Conservation (phyloP, 2,113 vertebrate genomes). For the Fregata magnificens region DNA sequence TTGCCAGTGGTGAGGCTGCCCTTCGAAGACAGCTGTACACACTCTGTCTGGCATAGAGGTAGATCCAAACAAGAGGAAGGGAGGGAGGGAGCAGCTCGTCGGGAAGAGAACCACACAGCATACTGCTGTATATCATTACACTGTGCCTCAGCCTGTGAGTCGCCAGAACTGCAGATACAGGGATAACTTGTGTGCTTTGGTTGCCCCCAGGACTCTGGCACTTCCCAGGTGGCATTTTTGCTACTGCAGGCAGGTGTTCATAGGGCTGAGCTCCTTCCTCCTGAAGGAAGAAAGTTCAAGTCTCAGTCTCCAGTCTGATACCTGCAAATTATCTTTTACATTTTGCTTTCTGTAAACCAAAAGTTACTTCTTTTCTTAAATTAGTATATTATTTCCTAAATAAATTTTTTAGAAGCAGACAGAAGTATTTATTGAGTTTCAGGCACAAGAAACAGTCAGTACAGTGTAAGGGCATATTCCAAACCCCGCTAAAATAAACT, state of each 20-base stretch:
- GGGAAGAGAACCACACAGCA: neutral
- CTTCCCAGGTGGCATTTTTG: neutral
- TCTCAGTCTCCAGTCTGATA: neutral
- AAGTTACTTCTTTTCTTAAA: neutral
- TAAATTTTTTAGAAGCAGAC: neutral
- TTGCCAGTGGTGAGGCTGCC: neutral
- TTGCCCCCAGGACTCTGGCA: neutral
- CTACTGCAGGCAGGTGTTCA: neutral
- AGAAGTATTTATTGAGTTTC: neutral
- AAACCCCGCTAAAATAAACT: neutral
- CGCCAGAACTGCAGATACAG: neutral
- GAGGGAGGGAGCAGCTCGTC: accelerated
- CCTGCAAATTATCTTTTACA: neutral
- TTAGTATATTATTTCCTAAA: neutral
- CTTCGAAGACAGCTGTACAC: neutral
- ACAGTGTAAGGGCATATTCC: neutral
- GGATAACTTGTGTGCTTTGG: accelerated
- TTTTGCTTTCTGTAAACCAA: neutral
- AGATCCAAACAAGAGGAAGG: neutral
- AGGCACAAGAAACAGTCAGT: neutral
- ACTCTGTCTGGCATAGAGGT: neutral
- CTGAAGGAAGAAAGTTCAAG: neutral
- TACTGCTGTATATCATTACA: accelerated
- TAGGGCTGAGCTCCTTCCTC: neutral
- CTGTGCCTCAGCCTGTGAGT: neutral